These are phyloP conservation scores for Pollenia angustigena DNA, from an alignment of 2,888 invertebrate genomes.

Conservation along the genomic window DNA sequence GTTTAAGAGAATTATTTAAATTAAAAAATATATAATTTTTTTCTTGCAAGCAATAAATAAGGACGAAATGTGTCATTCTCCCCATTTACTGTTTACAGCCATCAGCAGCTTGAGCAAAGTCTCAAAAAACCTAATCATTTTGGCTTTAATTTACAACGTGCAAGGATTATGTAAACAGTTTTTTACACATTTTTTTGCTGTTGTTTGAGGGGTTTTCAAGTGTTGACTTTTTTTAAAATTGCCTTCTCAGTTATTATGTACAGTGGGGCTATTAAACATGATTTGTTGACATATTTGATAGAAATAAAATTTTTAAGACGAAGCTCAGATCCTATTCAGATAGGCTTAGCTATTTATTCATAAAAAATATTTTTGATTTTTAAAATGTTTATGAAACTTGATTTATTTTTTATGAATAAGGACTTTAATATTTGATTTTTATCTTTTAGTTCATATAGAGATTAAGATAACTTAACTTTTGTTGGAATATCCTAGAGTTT, in stretches of 20 bases:
- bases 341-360: no score
- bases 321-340: no score
- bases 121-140: constrained; percentile 38
- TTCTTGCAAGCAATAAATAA: constrained; percentile 22
- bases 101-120: constrained; percentile 28
- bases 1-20: constrained; percentile 6
- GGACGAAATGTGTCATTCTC: constrained; percentile 30
- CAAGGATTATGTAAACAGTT: constrained; percentile 71
- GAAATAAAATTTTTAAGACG: neutral
- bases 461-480: no score
- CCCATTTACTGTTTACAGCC: neutral
- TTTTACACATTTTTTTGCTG: constrained; percentile 17
- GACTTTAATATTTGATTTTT: no score
- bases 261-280: constrained; percentile 6
- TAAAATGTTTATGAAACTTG: no score
- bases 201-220: constrained; percentile 2
- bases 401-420: no score
- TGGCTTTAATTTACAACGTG: constrained; percentile 51
- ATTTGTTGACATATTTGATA: neutral
- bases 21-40: neutral
- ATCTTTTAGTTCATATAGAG: no score
- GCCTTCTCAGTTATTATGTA: constrained; percentile 11
- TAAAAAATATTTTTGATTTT: no score
- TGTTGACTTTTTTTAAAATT: constrained; percentile 25
- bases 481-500: no score